Base-by-base conservation (phyloP, 2,113 vertebrate species). In the Propithecus coquereli region DNA sequence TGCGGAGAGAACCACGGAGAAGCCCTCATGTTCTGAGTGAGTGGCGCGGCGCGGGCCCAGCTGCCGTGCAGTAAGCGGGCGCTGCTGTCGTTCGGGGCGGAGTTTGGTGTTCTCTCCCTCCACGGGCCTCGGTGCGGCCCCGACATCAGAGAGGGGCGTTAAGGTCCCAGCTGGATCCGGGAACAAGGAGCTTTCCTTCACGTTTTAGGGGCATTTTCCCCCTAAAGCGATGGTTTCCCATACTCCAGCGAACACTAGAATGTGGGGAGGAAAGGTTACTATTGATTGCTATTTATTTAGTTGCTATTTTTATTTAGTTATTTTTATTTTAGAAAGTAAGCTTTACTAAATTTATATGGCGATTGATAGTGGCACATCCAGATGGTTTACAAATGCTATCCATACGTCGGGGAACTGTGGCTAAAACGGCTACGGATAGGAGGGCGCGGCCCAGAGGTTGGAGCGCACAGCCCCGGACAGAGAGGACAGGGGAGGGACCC, bases 11-110 rank as follows among this genome's bases (percentile, higher is more conserved):
- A 9, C 43, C 43, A 5, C 8, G 27, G 47, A 32, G 73, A 30
- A 17, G 43, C 27, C 4, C 2, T 32, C 7, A 1, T 18, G 43
- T 76, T 18, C 73, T 76, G 27, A 76, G 73, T 18, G 17, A 47
- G 43, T 45, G 8, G 13, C 0, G 27, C 32, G 40, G 73, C 27
- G 17, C 9, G 27, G 17, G 25, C 43, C 6, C 27, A 73, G 12
- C 25, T 8, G 0, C 12, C 3, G 4, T 30, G 73, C 43, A 8
- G 3, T 30, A 2, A 16, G 43, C 0, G 61, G 73, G 27, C 25
- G 0, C 8, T 34, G 30, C 73, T 50, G 30, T 0, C 1, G 4
- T 50, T 32, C 5, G 16, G 40, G 45, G 8, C 0, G 16, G 14
- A 27, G 27, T 4, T 3, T 14, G 1, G 73, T 18, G 73, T 32